phyloP scores from a whole-genome alignment of 2,797 vertebrate genomes.

The Bufotes viridis region DNA sequence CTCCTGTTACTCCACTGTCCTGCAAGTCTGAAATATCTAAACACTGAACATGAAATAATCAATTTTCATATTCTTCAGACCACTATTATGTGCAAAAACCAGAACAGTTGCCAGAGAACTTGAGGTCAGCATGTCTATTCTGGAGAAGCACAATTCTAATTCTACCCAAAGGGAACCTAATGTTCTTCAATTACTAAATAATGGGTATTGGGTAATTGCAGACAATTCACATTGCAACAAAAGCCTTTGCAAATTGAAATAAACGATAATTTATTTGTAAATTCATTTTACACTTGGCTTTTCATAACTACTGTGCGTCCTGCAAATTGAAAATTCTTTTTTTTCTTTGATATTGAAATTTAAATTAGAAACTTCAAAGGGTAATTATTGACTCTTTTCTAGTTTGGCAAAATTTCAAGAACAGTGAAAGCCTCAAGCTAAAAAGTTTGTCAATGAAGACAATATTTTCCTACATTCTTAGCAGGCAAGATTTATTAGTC shows the following conservation, averaged over 20 bases:
- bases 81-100: slow-evolving; percentile 18
- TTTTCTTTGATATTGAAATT: slow-evolving; percentile 40
- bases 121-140: slow-evolving; percentile 38
- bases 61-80: neutral
- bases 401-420: slow-evolving; percentile 22
- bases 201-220: slow-evolving; percentile 50
- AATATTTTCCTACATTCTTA: neutral
- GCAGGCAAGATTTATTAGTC: neutral
- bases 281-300: slow-evolving; percentile 44
- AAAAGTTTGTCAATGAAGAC: slow-evolving; percentile 9
- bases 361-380: slow-evolving; percentile 39
- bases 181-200: slow-evolving; percentile 56
- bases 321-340: slow-evolving; percentile 34
- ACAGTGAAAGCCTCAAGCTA: slow-evolving; percentile 23
- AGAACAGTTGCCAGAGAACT: slow-evolving; percentile 22
- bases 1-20: neutral
- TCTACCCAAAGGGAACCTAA: slow-evolving; percentile 39
- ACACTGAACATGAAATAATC: no score
- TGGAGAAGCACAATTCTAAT: slow-evolving; percentile 37
- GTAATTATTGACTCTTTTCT: slow-evolving; percentile 42
- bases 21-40: neutral
- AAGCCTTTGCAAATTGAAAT: slow-evolving; percentile 52
- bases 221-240: slow-evolving; percentile 36
- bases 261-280: slow-evolving; percentile 47
- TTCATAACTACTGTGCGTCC: neutral